Conservation (phyloP, 2,797 vertebrate species). For the Benthosema pterotum region DNA sequence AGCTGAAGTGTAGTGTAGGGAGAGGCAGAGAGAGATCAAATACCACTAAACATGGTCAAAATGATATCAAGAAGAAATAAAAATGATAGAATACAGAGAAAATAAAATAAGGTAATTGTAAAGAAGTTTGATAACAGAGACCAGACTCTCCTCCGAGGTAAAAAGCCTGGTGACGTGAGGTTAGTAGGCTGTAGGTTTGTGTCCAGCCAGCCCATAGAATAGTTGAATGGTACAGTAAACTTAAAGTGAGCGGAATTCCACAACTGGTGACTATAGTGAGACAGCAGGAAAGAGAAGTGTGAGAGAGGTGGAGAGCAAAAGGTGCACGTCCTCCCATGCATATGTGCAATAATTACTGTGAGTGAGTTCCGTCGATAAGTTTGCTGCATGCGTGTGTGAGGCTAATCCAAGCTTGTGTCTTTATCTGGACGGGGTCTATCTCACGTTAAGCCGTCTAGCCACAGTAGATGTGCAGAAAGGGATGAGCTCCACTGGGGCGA, state of each 20-base stretch:
- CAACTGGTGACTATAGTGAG: conserved; percentile 21
- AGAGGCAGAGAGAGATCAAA: no score
- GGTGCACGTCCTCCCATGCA: conserved; percentile 23
- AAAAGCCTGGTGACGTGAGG: no score
- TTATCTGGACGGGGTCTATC: conserved; percentile 19
- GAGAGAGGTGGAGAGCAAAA: conserved; percentile 21
- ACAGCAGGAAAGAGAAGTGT: conserved; percentile 14
- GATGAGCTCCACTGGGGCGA: conserved; percentile 38
- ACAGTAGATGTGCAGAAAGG: conserved; percentile 29
- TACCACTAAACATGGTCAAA: no score
- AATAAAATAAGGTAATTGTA: no score
- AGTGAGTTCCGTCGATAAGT: conserved; percentile 41
- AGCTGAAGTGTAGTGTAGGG: no score
- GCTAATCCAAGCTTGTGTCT: conserved; percentile 22
- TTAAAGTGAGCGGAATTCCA: conserved; percentile 22
- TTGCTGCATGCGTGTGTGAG: conserved; percentile 20
- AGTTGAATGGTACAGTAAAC: no score
- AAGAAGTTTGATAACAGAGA: no score
- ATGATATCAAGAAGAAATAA: no score
- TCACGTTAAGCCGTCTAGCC: conserved; percentile 20
- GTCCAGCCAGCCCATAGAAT: no score
- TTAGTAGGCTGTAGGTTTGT: no score
- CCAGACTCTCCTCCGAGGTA: no score
- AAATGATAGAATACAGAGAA: no score
- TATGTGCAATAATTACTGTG: conserved; percentile 39